Evolutionary conservation across 2,113 vertebrate species (phyloP), one percentile per base, ranked within the genome.

Genomic region (Paraplagusia blochii): DNA sequence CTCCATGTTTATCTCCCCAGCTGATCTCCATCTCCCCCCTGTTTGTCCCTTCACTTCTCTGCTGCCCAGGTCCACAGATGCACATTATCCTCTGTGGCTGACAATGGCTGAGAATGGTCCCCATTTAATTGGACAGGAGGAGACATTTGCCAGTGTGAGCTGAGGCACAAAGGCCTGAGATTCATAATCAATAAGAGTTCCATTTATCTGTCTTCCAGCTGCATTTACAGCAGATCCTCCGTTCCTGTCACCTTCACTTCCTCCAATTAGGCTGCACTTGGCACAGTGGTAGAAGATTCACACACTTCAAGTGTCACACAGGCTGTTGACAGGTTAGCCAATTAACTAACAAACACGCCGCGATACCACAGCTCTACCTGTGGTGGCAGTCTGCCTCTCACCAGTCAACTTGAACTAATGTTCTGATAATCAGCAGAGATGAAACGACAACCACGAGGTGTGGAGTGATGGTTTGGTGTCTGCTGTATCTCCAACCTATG

Each of bases 101-200:
- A 77, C 77, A 70, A 44, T 43, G 70, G 34, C 66, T 58, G 53
- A 14, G 50, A 57, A 50, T 13, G 9, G 14, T n/a, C 53, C 44
- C 18, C 55, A 44, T 70, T 55, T 80, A 83, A 80, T 75, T 83
- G 74, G 77, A 70, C 13, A 64, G 52, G 17, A 47, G 45, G 48
- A 68, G 33, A 48, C 19, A 35, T 60, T 64, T 7, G 14, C 40
- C 35, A n/a, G n/a, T n/a, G n/a, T n/a, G n/a, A n/a, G n/a, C 46
- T 11, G 12, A n/a, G n/a, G n/a, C n/a, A n/a, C n/a, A n/a, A n/a
- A n/a, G n/a, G n/a, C n/a, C n/a, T 47, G 53, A 67, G 53, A 59
- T 44, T 59, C 50, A 56, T 55, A 70, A 72, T 77, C 67, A 59
- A 70, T 58, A 54, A 46, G 44, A 33, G 52, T 58, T 8, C 36